Percentiles rank a stretch among this genome's conserved stretches.
Evolutionary conservation across 2,888 invertebrate genomes (phyloP).

Genomic region (Hemistola chrysoprasaria): DNA sequence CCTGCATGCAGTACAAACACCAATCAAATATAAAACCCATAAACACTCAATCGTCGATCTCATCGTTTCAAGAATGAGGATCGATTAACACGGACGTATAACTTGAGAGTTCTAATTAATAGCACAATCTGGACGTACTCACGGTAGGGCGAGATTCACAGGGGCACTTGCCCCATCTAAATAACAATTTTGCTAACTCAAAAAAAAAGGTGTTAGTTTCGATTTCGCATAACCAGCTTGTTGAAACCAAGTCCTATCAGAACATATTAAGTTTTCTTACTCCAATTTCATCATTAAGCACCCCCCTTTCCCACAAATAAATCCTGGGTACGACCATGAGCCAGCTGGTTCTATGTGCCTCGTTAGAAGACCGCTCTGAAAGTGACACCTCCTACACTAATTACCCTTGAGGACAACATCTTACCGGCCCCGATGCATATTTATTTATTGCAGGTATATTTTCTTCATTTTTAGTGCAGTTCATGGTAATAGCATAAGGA

Average conservation of each 20-base stretch:
- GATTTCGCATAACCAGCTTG: too few relatives aligned
- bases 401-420: constrained; percentile 66
- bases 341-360: constrained; percentile 51
- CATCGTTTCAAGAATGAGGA: constrained; percentile 5
- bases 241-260: too few relatives aligned
- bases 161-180: too few relatives aligned
- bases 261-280: too few relatives aligned
- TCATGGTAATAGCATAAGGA: too few relatives aligned
- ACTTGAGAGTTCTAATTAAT: constrained; percentile 16
- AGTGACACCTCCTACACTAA: constrained; percentile 74
- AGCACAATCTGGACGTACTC: too few relatives aligned
- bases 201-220: too few relatives aligned
- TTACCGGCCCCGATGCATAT: constrained; percentile 41
- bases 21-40: constrained; percentile 10
- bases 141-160: too few relatives aligned
- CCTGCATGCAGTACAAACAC: constrained; percentile 6
- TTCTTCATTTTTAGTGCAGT: constrained; percentile 15
- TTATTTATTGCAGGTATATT: constrained; percentile 32
- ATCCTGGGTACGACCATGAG: too few relatives aligned
- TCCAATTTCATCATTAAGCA: too few relatives aligned
- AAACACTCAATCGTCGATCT: constrained; percentile 2
- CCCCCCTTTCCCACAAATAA: too few relatives aligned
- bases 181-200: too few relatives aligned
- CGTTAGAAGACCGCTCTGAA: constrained; percentile 71
- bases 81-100: constrained; percentile 12